Evolutionary conservation across 2,888 invertebrate genomes (phyloP).

Genomic region (Microctonus brassicae): DNA sequence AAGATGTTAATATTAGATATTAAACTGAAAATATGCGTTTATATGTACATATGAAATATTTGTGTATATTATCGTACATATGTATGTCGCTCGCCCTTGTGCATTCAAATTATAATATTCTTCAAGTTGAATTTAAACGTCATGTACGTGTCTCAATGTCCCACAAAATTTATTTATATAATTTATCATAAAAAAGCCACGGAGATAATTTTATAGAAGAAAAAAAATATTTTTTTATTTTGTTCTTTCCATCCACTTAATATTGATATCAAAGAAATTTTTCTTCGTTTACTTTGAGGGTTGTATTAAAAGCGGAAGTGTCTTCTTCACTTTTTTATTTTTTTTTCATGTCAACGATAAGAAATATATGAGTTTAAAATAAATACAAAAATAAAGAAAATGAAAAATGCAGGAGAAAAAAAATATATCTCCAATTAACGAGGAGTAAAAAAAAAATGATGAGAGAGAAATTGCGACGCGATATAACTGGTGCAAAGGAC

Average conservation of each 20-base stretch:
- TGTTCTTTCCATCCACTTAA: constrained; percentile 4
- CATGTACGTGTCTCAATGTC: neutral
- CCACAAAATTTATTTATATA: neutral
- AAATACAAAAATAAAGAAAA: constrained; percentile 14
- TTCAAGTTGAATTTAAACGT: neutral
- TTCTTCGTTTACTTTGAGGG: constrained; percentile 14
- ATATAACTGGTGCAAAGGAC: constrained; percentile 38
- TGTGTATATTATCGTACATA: neutral
- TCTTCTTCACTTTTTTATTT: neutral
- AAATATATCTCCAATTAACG: constrained; percentile 42
- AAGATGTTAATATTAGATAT: constrained; percentile 29
- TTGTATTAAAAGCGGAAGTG: neutral
- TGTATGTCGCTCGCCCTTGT: neutral
- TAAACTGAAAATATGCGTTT: constrained; percentile 1
- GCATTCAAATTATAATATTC: neutral
- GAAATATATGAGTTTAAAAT: constrained; percentile 1
- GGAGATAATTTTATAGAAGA: neutral
- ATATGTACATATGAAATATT: neutral
- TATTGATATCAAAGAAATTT: constrained; percentile 30
- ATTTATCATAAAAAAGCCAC: neutral
- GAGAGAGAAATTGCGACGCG: constrained; percentile 37
- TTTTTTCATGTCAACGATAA: neutral
- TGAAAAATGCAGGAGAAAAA: constrained; percentile 24
- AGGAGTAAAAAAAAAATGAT: constrained; percentile 6
- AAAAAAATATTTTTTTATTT: neutral